phyloP scores from a whole-genome alignment of 2,797 vertebrate genomes.

The Acanthornis magna region DNA sequence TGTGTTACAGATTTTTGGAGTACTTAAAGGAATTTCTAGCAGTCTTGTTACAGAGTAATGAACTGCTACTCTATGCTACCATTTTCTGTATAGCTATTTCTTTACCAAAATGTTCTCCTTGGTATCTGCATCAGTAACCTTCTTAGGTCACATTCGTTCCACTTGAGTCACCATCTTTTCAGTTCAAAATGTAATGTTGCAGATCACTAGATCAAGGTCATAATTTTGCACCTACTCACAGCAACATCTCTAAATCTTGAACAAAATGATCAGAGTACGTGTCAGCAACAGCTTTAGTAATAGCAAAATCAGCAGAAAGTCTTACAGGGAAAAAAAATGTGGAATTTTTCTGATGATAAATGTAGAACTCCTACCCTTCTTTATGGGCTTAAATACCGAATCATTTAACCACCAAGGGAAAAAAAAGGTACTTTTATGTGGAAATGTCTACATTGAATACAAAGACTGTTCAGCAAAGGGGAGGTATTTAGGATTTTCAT shows the following conservation, averaged over 20 bases:
- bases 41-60: background rate
- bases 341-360: background rate
- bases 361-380: background rate
- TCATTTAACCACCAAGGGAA: background rate
- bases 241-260: slow-evolving; percentile 51
- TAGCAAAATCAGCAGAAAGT: slow-evolving; percentile 36
- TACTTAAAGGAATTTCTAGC: background rate
- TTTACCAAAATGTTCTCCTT: background rate
- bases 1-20: background rate
- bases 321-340: background rate
- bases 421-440: background rate
- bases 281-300: slow-evolving; percentile 16
- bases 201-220: slow-evolving; percentile 62
- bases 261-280: background rate
- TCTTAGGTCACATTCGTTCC: slow-evolving; percentile 47
- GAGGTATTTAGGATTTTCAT: background rate
- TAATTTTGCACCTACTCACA: slow-evolving; percentile 15
- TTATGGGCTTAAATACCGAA: background rate
- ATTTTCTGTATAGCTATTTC: background rate
- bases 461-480: background rate
- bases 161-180: slow-evolving; percentile 45
- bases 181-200: slow-evolving; percentile 27
- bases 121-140: slow-evolving; percentile 34
- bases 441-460: background rate
- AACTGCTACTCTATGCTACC: background rate